Base-by-base conservation (phyloP, 2,888 invertebrate genomes). In the Antitype chi region DNA sequence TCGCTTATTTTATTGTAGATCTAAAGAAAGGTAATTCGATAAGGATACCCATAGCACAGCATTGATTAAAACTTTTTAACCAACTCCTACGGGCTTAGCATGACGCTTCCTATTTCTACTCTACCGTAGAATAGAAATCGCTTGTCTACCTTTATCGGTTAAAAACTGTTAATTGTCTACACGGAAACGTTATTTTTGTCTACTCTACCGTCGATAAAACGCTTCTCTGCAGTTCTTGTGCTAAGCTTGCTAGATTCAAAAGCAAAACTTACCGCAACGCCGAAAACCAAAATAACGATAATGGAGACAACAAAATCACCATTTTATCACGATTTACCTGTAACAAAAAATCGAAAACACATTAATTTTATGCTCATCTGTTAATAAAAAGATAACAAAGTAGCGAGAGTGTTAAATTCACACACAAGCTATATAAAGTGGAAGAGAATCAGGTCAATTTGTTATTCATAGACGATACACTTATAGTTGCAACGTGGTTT, bases 311-410 rank as follows among this genome's bases (percentile, higher is more conserved):
- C 53, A 74, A 68, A 64, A 57, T 74, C 64, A 64, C 55, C 68
- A 52, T 62, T 49, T 55, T 67, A 68, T 47, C n/a, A 66, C 49
- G 69, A 70, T 85, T 82, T 84, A 84, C 83, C 83, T 84, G 86
- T 3, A 85, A 83, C 85, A 85, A 84, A 81, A 83, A 74, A 76
- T 38, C 38, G 28, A 66, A 74, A 80, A 69, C 57, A 77, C 47
- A 72, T 84, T 78, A 78, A 74, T 74, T 68, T 74, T 62, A 78
- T 62, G 59, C 57, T 64, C 82, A 74, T 67, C 69, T 66, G 23
- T 72, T 66, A 62, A 60, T 47, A 67, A 70, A 76, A 70, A 80
- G 17, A 69, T 52, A 79, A 87, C 62, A 81, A 74, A 70, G 71
- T 72, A 74, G 57, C 62, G 68, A 77, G 73, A 79, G 76, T 87